Base-by-base conservation (phyloP, 2,113 vertebrate genomes). In the Upupa epops region DNA sequence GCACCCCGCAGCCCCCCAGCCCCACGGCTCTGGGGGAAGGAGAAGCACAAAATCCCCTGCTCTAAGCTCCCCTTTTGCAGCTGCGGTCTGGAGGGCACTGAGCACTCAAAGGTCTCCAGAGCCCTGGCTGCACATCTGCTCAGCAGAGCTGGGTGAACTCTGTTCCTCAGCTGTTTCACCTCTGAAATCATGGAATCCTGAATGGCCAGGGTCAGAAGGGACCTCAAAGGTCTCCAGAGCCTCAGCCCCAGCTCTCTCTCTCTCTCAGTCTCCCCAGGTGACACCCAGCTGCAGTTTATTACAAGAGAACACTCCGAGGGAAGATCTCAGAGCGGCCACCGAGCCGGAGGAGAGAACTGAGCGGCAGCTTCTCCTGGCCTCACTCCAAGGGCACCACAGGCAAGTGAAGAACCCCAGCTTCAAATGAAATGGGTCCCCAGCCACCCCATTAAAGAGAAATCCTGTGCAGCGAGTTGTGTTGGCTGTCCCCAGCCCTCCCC, bases 381-480 rank as follows among this genome's bases (percentile, higher is more conserved):
- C 71, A 17, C 89, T 95, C 90, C 94, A 96, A 93, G 91, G 66
- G 77, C 93, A 93, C 84, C 96, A 93, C 89, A 85, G 82, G 94
- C 96, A 55, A 95, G 77, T 56, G 93, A 94, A 80, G 92, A 95
- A 69, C 83, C 95, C 95, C 94, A 87, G 95, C 92, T 95, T 69
- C 94, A 91, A 93, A 96, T 96, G 83, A 95, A 97, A 96, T 55
- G 93, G 86, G 92, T 97, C 95, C 96, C 96, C 94, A 96, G 95
- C 70, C 95, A 90, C 92, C 93, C 94, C 94, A 95, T 95, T 96
- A 96, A 94, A 63, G 83, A 89, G 91, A 66, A 94, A 90, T 46
- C 61, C 83, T 93, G 90, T 9, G 37, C 84, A 79, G 93, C 4
- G 24, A 61, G 89, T 7, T 18, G 18, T 2, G 77, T 25, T 91